A percentile compares a stretch with the other conserved stretches of the same genome.
phyloP scores from a whole-genome alignment of 1,140 invertebrate genomes.

The Caenorhabditis inopinata region DNA sequence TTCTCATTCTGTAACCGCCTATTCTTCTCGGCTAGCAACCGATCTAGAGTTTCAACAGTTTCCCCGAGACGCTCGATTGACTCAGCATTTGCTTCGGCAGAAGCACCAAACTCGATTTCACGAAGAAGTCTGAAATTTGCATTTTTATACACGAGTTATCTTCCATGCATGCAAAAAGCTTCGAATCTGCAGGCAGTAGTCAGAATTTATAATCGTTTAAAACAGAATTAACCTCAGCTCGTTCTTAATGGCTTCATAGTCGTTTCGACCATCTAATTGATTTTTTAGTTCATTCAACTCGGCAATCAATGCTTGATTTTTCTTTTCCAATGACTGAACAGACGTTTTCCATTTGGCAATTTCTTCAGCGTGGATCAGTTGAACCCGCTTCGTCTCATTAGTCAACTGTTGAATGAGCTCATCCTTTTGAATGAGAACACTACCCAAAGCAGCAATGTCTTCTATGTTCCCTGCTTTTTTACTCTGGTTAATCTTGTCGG shows the following conservation, averaged over 20 bases:
- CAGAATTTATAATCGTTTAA: too few species aligned
- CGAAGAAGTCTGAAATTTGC: constrained; percentile 40
- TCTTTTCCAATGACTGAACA: background rate
- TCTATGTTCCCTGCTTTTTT: constrained; percentile 36
- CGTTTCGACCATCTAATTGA: constrained; percentile 14
- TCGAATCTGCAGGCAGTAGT: too few species aligned
- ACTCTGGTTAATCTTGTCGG: background rate
- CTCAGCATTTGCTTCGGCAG: constrained; percentile 38
- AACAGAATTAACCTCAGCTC: constrained; percentile 34
- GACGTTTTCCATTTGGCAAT: background rate
- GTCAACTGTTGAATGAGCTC: constrained; percentile 34
- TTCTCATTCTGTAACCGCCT: constrained; percentile 41
- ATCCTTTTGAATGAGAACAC: constrained; percentile 43
- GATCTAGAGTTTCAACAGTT: constrained; percentile 40
- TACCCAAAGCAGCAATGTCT: constrained; percentile 45
- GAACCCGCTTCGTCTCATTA: background rate
- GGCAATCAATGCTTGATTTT: background rate
- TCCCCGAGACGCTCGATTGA: constrained; percentile 29
- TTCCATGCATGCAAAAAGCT: too few species aligned
- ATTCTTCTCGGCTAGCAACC: constrained; percentile 40
- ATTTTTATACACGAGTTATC: too few species aligned
- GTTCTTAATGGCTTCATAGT: constrained; percentile 44
- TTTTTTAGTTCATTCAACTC: constrained; percentile 32
- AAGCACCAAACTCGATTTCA: constrained; percentile 40
- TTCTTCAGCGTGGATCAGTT: background rate